Evolutionary conservation across 2,888 invertebrate genomes (phyloP).

Genomic region (Apotomis capreana): DNA sequence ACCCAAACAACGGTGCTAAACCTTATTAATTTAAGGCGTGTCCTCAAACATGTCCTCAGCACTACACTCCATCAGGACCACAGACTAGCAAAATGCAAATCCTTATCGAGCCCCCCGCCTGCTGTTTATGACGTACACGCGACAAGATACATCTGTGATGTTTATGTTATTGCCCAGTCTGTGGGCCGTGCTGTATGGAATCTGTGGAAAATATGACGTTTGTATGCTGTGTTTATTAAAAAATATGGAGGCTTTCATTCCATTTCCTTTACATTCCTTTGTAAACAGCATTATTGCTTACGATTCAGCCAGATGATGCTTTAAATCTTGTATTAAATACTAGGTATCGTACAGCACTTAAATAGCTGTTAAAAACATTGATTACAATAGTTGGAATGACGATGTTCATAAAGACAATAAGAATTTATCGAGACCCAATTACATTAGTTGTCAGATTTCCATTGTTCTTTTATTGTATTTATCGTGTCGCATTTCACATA

Average conservation of each 20-base stretch:
- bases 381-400: neutral
- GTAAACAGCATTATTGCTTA: neutral
- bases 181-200: constrained; percentile 49
- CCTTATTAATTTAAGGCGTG: constrained; percentile 19
- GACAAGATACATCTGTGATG: constrained; percentile 58
- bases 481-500: constrained; percentile 1
- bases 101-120: constrained; percentile 57
- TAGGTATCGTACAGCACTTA: no score
- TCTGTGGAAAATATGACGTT: constrained; percentile 30
- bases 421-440: no score
- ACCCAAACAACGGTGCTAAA: constrained; percentile 12
- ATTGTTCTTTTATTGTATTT: no score
- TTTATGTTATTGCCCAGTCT: constrained; percentile 66
- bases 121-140: constrained; percentile 58
- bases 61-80: constrained; percentile 34
- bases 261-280: neutral
- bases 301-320: no score
- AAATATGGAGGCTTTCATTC: neutral
- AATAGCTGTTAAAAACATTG: no score
- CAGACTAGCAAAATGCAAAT: constrained; percentile 43
- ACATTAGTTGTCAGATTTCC: no score
- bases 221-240: constrained; percentile 7
- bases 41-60: constrained; percentile 24
- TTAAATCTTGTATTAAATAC: no score
- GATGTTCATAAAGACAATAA: neutral